Conservation (phyloP, 2,797 vertebrate species). For the Phrynocephalus guinanensis region DNA sequence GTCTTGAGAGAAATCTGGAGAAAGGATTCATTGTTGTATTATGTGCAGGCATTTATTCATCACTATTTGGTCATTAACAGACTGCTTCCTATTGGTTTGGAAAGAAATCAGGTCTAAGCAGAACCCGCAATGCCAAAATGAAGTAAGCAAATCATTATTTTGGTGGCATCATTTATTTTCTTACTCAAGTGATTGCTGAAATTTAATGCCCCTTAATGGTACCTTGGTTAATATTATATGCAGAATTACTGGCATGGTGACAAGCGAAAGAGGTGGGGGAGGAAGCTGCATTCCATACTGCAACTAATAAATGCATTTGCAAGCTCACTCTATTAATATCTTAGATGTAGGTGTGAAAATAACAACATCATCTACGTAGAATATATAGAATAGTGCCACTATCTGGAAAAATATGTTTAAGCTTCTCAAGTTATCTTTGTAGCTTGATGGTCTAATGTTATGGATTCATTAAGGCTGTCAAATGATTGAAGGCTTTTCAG, state of each 20-base stretch:
- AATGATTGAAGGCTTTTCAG: constrained; percentile 13
- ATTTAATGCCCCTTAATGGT: constrained; percentile 46
- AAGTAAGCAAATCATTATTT: constrained; percentile 43
- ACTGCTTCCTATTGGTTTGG: neutral
- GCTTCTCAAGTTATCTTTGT: neutral
- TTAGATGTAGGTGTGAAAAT: neutral
- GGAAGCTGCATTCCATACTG: neutral
- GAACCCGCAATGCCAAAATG: constrained; percentile 34
- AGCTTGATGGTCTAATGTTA: neutral
- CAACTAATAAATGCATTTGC: neutral
- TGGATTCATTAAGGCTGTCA: constrained; percentile 24
- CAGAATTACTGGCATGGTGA: constrained; percentile 18
- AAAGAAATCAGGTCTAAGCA: neutral
- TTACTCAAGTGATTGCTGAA: constrained; percentile 35
- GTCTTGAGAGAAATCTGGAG: neutral
- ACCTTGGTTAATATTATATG: constrained; percentile 12
- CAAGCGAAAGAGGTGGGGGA: accelerated
- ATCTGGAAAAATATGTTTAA: neutral
- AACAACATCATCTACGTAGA: neutral
- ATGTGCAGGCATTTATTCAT: constrained; percentile 40
- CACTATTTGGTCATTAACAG: constrained; percentile 13
- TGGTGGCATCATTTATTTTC: constrained; percentile 50
- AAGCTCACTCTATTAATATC: neutral
- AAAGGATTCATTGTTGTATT: constrained; percentile 12
- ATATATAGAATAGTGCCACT: neutral